Percentiles rank a stretch among this genome's conserved stretches.
These are phyloP conservation scores for Alentia gelatinosa DNA, from an alignment of 2,888 invertebrate species.

Conservation along the genomic window DNA sequence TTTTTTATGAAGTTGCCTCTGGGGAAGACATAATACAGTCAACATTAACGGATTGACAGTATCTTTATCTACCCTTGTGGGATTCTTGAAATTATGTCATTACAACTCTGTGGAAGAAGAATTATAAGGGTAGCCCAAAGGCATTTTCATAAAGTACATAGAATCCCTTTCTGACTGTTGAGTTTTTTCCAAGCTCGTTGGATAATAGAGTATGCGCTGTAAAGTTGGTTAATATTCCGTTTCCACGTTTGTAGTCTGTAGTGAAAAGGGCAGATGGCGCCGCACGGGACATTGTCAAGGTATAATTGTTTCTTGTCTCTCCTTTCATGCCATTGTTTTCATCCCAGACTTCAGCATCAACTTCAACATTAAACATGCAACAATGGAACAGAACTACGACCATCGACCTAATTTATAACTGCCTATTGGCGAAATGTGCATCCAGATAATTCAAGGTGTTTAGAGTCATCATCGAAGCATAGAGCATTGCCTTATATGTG, in stretches of 20 bases:
- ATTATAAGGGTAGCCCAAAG: background rate
- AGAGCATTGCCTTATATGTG: background rate
- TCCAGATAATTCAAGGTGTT: constrained; percentile 16
- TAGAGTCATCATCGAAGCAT: constrained; percentile 32
- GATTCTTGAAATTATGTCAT: background rate
- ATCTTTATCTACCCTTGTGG: too few species aligned
- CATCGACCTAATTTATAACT: background rate
- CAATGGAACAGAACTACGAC: background rate
- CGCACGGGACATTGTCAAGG: background rate
- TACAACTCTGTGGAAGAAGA: too few species aligned
- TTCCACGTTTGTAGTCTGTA: background rate
- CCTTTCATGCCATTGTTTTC: constrained; percentile 3
- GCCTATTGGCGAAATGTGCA: constrained; percentile 42
- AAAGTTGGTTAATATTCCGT: background rate
- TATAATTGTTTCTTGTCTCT: background rate
- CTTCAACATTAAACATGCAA: background rate
- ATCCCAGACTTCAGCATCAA: background rate
- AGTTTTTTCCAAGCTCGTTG: too few species aligned
- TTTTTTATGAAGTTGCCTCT: too few species aligned
- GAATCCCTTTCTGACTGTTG: too few species aligned
- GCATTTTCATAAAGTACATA: background rate
- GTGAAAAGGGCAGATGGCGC: background rate
- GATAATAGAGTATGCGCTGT: background rate
- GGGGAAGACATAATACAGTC: too few species aligned
- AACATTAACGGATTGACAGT: too few species aligned